phyloP scores from a whole-genome alignment of 2,888 invertebrate species.

The Taphrorychus bicolor region DNA sequence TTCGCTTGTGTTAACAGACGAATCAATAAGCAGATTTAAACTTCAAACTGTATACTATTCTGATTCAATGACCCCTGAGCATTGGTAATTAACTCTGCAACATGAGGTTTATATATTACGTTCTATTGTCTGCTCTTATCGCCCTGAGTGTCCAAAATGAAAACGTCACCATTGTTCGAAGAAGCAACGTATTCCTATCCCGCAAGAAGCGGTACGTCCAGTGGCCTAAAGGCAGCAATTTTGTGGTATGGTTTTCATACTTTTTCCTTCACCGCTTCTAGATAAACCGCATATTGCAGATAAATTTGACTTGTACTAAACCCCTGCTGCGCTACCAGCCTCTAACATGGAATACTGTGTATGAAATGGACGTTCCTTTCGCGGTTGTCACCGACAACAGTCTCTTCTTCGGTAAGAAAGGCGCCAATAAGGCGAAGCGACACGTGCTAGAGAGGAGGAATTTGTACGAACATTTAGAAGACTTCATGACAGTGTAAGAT shows the following conservation, averaged over 20 bases:
- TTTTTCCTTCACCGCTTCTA: background rate
- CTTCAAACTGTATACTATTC: too few relatives aligned
- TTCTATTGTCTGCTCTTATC: background rate
- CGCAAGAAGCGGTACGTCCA: constrained; percentile 61
- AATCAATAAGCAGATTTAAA: too few relatives aligned
- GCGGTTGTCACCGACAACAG: constrained; percentile 61
- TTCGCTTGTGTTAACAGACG: too few relatives aligned
- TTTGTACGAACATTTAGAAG: constrained; percentile 32
- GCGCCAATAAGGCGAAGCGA: constrained; percentile 46
- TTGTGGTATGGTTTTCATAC: constrained; percentile 50
- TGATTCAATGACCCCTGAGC: too few relatives aligned
- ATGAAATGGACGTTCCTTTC: constrained; percentile 68
- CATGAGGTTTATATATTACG: background rate
- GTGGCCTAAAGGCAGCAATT: constrained; percentile 62
- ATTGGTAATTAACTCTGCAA: too few relatives aligned
- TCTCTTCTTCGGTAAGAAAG: constrained; percentile 53
- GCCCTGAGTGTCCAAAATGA: background rate
- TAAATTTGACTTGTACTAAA: constrained; percentile 66
- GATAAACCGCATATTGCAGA: too few relatives aligned
- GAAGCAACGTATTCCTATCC: constrained; percentile 47
- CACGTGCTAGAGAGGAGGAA: constrained; percentile 51
- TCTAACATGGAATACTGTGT: constrained; percentile 64
- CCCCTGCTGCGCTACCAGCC: constrained; percentile 66
- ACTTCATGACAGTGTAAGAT: constrained; percentile 31
- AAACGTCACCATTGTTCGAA: constrained; percentile 9